Conservation (phyloP, 2,113 vertebrate genomes). For the Coptodon bakossiorum region DNA sequence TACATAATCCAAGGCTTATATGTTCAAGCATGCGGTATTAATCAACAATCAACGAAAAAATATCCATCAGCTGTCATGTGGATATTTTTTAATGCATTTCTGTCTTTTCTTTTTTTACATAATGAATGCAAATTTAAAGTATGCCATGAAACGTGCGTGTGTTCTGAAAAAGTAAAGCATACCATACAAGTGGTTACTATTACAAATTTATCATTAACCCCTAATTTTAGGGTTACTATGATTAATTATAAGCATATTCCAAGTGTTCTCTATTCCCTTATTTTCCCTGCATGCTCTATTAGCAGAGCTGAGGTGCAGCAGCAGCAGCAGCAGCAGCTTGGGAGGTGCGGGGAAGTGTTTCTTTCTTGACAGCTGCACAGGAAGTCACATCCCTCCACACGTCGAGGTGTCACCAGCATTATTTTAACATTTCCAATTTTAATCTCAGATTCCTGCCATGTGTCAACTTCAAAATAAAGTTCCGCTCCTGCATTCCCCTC, state of each 20-base stretch:
- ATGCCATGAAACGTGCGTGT: background rate
- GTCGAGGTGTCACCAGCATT: slow-evolving; percentile 66
- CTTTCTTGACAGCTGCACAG: slow-evolving; percentile 70
- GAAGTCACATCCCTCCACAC: slow-evolving; percentile 69
- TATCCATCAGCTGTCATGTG: background rate
- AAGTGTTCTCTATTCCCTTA: slow-evolving; percentile 14
- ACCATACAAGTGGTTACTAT: slow-evolving; percentile 9
- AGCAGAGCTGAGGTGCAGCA: slow-evolving; percentile 42
- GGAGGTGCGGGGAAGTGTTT: slow-evolving; percentile 54
- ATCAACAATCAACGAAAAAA: slow-evolving; percentile 18
- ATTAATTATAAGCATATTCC: slow-evolving; percentile 44
- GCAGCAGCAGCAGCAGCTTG: slow-evolving; percentile 33
- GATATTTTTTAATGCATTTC: background rate
- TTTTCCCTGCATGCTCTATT: slow-evolving; percentile 36
- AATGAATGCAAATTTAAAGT: slow-evolving; percentile 2
- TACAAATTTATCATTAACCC: slow-evolving; percentile 33
- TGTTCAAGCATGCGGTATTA: background rate
- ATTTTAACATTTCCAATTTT: slow-evolving; percentile 67
- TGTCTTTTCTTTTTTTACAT: background rate
- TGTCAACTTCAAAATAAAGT: slow-evolving; percentile 60
- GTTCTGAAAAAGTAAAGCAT: background rate
- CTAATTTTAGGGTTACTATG: slow-evolving; percentile 5
- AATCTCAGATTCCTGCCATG: slow-evolving; percentile 60
- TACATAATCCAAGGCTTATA: slow-evolving; percentile 4
- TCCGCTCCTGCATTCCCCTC: slow-evolving; percentile 12